Conservation (phyloP, 2,113 vertebrate species). For the Apteryx owenii region DNA sequence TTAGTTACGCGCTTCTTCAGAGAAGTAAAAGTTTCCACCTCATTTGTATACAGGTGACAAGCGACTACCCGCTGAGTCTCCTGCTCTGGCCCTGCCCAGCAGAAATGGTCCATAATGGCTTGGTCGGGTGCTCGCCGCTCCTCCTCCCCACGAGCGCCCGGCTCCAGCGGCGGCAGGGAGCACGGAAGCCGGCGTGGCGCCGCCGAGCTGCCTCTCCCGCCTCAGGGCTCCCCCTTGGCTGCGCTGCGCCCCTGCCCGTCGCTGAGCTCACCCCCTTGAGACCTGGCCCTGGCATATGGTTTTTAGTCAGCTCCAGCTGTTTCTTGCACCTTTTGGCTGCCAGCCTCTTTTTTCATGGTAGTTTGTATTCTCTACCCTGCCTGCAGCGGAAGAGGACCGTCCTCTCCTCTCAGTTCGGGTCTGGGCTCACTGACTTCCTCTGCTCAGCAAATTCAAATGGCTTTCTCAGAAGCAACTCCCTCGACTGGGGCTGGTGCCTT, state of each 20-base stretch:
- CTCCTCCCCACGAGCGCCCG: not conserved
- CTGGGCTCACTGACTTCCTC: not conserved
- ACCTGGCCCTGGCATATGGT: not conserved
- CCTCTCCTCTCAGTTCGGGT: not conserved
- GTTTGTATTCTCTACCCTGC: not conserved
- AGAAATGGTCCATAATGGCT: not conserved
- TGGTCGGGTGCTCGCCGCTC: not conserved
- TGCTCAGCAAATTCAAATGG: not conserved
- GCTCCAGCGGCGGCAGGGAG: not conserved
- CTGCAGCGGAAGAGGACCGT: not conserved
- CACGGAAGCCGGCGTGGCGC: no score
- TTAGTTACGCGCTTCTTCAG: not conserved
- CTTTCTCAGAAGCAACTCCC: not conserved
- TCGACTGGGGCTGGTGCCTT: not conserved
- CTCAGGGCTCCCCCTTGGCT: not conserved
- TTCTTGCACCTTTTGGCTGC: slow-evolving; percentile 7
- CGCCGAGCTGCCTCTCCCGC: not conserved
- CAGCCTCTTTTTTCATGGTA: not conserved
- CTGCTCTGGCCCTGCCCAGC: not conserved
- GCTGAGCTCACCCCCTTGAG: not conserved
- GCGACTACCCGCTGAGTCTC: not conserved
- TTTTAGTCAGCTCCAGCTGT: not conserved
- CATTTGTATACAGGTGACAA: not conserved
- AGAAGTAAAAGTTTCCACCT: not conserved
- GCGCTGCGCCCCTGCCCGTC: not conserved